Percentiles rank a stretch among this genome's conserved stretches.
Evolutionary conservation across 2,888 invertebrate species (phyloP).

Genomic region (Buathra laborator): DNA sequence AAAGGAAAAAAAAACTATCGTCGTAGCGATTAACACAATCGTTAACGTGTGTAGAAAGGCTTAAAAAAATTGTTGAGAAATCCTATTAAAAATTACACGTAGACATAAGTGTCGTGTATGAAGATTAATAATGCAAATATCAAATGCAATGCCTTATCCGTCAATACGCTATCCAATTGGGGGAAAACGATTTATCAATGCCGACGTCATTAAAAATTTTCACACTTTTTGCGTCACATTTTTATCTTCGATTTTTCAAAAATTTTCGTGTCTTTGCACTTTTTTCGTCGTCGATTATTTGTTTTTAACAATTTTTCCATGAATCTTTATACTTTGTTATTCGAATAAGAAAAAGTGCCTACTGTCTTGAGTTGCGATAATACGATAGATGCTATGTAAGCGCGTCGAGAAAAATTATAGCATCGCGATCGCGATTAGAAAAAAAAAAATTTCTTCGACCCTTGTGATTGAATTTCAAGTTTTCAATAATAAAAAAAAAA

Average conservation of each 20-base stretch:
- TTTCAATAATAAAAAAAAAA: not conserved
- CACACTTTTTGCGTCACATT: not conserved
- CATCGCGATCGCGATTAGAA: not conserved
- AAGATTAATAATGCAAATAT: constrained; percentile 72
- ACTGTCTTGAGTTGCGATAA: not conserved
- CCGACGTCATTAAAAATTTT: constrained; percentile 4
- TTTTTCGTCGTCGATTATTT: constrained; percentile 24
- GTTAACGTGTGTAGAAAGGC: constrained; percentile 32
- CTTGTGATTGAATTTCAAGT: not conserved
- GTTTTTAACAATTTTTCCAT: not conserved
- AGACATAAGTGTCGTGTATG: constrained; percentile 47
- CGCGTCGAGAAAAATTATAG: not conserved
- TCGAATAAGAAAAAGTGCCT: constrained; percentile 18
- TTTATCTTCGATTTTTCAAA: not conserved
- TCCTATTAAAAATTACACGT: constrained; percentile 54
- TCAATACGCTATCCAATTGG: constrained; percentile 67
- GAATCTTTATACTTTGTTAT: not conserved
- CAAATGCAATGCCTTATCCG: constrained; percentile 80
- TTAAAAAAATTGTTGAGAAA: constrained; percentile 26
- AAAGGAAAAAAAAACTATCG: not conserved
- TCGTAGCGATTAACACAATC: constrained; percentile 6
- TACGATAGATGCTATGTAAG: not conserved
- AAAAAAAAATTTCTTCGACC: not conserved
- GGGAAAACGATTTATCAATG: constrained; percentile 15
- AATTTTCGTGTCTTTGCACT: not conserved